phyloP scores from a whole-genome alignment of 2,113 vertebrate species.

The Gila orcuttii region DNA sequence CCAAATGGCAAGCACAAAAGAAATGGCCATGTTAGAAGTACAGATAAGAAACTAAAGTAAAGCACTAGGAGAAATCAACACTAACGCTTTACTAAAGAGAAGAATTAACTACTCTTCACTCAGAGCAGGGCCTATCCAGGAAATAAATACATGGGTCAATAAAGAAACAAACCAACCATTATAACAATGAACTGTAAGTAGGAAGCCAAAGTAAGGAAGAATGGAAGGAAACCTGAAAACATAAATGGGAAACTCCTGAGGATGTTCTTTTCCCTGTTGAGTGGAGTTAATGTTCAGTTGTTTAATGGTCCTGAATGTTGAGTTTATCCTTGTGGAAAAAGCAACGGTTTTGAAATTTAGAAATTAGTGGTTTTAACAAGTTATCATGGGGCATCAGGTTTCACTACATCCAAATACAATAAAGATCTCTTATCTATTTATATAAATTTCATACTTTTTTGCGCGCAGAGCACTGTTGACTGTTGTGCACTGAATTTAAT shows the following conservation, averaged over 20 bases:
- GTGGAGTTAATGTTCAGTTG: slow-evolving; percentile 34
- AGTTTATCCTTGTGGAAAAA: slow-evolving; percentile 23
- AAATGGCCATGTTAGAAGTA: slow-evolving; percentile 86
- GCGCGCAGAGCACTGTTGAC: background rate
- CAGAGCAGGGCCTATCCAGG: slow-evolving; percentile 40
- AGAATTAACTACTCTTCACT: slow-evolving; percentile 50
- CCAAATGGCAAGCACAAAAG: slow-evolving; percentile 91
- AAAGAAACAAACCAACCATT: slow-evolving; percentile 8
- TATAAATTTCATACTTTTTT: slow-evolving; percentile 17
- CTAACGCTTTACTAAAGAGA: slow-evolving; percentile 51
- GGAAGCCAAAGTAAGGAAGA: slow-evolving; percentile 34
- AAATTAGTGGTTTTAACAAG: slow-evolving; percentile 36
- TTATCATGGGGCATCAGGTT: slow-evolving; percentile 48
- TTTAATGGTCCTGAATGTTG: slow-evolving; percentile 32
- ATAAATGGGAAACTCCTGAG: background rate
- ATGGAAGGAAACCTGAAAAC: slow-evolving; percentile 7
- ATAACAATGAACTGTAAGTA: slow-evolving; percentile 17
- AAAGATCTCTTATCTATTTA: slow-evolving; percentile 50
- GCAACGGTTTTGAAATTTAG: slow-evolving; percentile 22
- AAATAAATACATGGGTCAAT: slow-evolving; percentile 41
- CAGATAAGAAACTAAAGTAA: slow-evolving; percentile 95
- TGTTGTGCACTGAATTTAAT: background rate
- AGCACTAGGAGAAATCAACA: slow-evolving; percentile 40
- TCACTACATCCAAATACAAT: slow-evolving; percentile 43
- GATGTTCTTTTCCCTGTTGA: slow-evolving; percentile 16